Conservation (phyloP, 64 coral and sea anemone genomes). For the Montipora foliosa region DNA sequence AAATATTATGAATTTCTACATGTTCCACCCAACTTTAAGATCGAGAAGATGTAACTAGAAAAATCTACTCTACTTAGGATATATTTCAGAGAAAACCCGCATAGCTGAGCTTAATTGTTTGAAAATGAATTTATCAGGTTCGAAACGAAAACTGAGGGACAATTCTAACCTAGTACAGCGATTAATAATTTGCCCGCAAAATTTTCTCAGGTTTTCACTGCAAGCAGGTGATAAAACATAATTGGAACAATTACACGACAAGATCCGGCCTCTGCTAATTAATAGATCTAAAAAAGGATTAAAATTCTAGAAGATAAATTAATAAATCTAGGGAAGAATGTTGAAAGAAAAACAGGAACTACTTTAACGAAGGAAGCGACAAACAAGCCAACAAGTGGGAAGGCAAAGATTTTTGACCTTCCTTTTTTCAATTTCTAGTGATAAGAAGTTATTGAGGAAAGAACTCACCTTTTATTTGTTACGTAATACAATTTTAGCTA, state of each 20-base stretch:
- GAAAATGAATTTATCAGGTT: background rate
- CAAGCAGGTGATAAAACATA: background rate
- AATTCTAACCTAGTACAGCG: background rate
- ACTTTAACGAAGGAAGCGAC: background rate
- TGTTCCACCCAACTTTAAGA: background rate
- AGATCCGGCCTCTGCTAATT: background rate
- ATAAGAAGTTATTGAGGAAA: background rate
- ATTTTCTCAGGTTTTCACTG: background rate
- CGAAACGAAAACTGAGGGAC: background rate
- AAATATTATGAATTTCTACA: conserved; percentile 18
- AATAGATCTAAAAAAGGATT: background rate
- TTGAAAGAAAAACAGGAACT: background rate
- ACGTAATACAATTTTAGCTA: too few species aligned
- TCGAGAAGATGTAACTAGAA: background rate
- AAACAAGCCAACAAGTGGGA: background rate
- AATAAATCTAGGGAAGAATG: background rate
- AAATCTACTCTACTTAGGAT: background rate
- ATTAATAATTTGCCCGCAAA: background rate
- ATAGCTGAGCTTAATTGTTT: background rate
- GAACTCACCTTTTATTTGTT: too few species aligned
- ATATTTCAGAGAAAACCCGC: background rate
- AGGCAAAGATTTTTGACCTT: background rate
- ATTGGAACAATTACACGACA: background rate
- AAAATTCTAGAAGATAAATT: background rate
- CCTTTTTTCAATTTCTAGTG: background rate